Base-by-base conservation (phyloP, 2,113 vertebrate genomes). In the Eubucco bourcierii region DNA sequence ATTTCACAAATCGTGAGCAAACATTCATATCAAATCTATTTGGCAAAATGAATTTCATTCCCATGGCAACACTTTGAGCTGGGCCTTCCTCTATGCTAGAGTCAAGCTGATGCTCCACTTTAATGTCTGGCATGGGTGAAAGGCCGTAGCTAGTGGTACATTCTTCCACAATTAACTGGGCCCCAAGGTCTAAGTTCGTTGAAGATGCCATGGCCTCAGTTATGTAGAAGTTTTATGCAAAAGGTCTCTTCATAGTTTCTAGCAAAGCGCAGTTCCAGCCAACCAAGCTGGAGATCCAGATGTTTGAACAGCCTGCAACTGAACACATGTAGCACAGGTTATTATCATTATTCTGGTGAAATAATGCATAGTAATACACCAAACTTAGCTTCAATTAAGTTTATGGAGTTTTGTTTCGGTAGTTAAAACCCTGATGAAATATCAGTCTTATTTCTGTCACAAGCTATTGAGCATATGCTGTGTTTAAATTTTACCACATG, bases 11-110 rank as follows among this genome's bases (percentile, higher is more conserved):
- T 34, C 99, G 98, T 0, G 99, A 99, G 94, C 99, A 99, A n/a
- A 99, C 99, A 2, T 99, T 99, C 99, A 99, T 99, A 95, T 99
- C 99, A 93, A 99, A 99, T 95, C 99, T 98, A 65, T 99, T 99
- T 52, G 99, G 99, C 87, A 99, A 94, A 83, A 99, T 99, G 96
- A 99, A 99, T 75, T 99, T 99, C 97, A 99, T 99, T 71, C 99
- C 99, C 99, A 99, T 99, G 87, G 99, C 95, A 47, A 99, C 98
- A 39, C 98, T 98, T 94, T 98, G 99, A 23, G 98, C 93, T 6
- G 97, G 88, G 56, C 96, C 95, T 37, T 98, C 98, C 50, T 98
- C 98, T 25, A 97, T 72, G 72, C 93, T 95, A 1, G 95, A 74
- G 27, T 98, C 98, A 39, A 98, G 96, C 21, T 98, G 98, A 81